Evolutionary conservation across 2,113 vertebrate species (phyloP), one percentile per base, ranked within the genome.

Genomic region (Cyprinodon tularosa): DNA sequence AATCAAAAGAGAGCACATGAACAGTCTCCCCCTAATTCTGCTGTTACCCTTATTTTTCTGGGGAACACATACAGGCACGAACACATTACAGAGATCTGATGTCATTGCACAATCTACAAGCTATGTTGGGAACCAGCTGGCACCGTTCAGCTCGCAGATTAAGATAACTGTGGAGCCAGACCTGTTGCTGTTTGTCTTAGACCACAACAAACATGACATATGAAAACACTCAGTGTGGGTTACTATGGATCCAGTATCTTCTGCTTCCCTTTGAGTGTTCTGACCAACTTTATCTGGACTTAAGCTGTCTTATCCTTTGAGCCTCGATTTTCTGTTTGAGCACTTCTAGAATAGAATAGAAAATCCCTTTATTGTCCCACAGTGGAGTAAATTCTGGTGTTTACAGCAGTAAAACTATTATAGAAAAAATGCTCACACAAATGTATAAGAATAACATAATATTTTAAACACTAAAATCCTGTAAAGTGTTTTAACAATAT

Each of bases 191-290:
- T 68, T 63, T 75, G 70, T 74, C 68, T 53, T 50, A 59, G 40
- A 60, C 36, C 78, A 60, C 66, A 68, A 71, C 77, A 75, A 71
- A 78, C 66, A 59, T 14, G 7, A 36, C 65, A 69, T 60, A 69
- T 67, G 3, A 75, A 59, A 64, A 37, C 82, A 68, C 62, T 66
- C 10, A 71, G 61, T 6, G 42, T 11, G 3, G 50, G 69, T 72
- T 11, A 12, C 78, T 65, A 84, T 65, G 76, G 84, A 67, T 47
- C 44, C 69, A n/a, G 68, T 60, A 75, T 71, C 70, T 29, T 37
- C 59, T 70, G 65, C 38, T 65, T 66, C 47, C 53, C 61, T 69
- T 77, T 69, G 53, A 64, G 60, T 53, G n/a, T 29, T 22, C 37
- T 57, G 61, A 69, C 10, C 12, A 77, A 53, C 66, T 39, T 22